These are phyloP conservation scores for Crocidura indochinensis DNA, from an alignment of 2,797 vertebrate species.

Conservation along the genomic window DNA sequence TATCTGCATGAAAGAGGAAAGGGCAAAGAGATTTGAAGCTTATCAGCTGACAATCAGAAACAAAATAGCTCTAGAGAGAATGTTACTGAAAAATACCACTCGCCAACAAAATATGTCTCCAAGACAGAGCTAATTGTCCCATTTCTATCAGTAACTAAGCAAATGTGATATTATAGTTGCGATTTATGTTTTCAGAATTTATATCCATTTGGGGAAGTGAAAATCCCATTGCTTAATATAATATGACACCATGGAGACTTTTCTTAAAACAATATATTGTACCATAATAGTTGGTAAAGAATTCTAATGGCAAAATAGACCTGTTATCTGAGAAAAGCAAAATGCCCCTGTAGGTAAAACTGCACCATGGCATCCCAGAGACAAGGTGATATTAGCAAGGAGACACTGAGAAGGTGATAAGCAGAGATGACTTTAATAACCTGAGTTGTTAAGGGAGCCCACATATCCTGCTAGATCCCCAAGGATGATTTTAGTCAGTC, in stretches of 20 bases:
- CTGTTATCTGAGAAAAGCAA: conserved; percentile 76
- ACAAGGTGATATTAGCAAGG: conserved; percentile 59
- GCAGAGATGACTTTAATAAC: conserved; percentile 77
- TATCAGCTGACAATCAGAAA: conserved; percentile 54
- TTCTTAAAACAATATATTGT: conserved; percentile 68
- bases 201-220: conserved; percentile 55
- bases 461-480: conserved; percentile 14
- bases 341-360: conserved; percentile 77
- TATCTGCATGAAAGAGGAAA: conserved; percentile 52
- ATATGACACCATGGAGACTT: conserved; percentile 57
- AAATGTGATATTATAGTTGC: conserved; percentile 54
- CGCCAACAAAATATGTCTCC: conserved; percentile 6
- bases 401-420: conserved; percentile 73
- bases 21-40: conserved; percentile 66
- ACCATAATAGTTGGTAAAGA: conserved; percentile 58
- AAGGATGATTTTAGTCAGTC: conserved; percentile 78
- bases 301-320: conserved; percentile 56
- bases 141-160: conserved; percentile 60
- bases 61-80: conserved; percentile 37
- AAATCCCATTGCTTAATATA: conserved; percentile 46
- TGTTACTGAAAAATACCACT: conserved; percentile 65
- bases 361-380: conserved; percentile 9
- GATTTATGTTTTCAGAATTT: conserved; percentile 33
- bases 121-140: conserved; percentile 55
- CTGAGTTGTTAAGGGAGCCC: conserved; percentile 78